Conservation (phyloP, 2,888 invertebrate species). For the Standfussiana lucernea region DNA sequence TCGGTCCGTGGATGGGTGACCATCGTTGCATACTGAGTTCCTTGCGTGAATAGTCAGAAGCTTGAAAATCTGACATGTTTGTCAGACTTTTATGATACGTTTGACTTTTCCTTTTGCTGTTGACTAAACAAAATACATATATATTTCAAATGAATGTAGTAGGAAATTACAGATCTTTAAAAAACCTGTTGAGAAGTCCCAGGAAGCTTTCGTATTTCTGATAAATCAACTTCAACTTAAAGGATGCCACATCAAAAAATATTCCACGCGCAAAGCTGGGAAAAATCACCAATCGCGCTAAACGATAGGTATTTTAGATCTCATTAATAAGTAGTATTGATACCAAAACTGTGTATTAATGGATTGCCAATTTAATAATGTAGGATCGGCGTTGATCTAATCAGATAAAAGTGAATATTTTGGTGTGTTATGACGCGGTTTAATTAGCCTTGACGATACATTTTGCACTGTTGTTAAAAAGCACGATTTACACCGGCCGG, state of each 20-base stretch:
- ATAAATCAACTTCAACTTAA: background rate
- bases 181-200: no score
- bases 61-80: background rate
- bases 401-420: background rate
- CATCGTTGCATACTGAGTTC: background rate
- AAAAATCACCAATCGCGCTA: background rate
- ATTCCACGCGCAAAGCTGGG: background rate
- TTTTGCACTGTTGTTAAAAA: slow-evolving; percentile 6
- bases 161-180: no score
- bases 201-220: no score
- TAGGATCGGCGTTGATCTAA: background rate
- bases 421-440: background rate
- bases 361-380: background rate
- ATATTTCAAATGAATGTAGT: no score
- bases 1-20: background rate
- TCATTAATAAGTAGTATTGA: background rate
- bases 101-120: no score
- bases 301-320: background rate
- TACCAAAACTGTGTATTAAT: background rate
- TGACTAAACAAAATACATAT: no score
- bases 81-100: no score
- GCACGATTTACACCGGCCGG: background rate
- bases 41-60: background rate
- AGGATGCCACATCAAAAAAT: background rate
- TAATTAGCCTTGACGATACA: background rate